Evolutionary conservation across 2,797 vertebrate species (phyloP).

Genomic region (Masticophis lateralis): DNA sequence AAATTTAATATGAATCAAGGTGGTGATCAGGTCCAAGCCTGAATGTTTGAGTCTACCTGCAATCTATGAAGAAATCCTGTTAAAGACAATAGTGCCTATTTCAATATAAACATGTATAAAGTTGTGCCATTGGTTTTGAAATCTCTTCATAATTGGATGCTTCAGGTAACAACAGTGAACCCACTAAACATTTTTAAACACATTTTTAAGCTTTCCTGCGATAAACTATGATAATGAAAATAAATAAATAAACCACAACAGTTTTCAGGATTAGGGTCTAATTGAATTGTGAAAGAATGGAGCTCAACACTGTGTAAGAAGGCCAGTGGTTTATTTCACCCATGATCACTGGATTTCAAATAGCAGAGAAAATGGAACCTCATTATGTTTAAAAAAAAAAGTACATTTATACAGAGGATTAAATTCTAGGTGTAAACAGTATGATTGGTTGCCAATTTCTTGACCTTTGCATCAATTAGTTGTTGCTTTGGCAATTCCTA

Average conservation of each 20-base stretch:
- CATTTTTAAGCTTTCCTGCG: background rate
- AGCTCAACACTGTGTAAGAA: background rate
- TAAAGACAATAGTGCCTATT: background rate
- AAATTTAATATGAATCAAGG: background rate
- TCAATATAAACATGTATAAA: background rate
- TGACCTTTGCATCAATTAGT: background rate
- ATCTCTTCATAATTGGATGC: background rate
- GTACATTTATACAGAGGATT: background rate
- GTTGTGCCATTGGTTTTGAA: background rate
- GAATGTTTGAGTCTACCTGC: background rate
- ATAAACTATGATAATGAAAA: background rate
- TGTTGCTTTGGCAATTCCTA: background rate
- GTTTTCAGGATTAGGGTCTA: background rate
- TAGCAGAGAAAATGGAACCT: background rate
- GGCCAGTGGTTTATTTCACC: background rate
- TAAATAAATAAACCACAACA: background rate
- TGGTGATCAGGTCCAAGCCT: background rate
- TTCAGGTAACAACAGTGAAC: background rate
- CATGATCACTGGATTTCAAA: background rate
- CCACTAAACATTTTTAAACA: background rate
- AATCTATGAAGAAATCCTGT: background rate
- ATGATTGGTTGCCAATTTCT: background rate
- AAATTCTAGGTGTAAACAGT: background rate
- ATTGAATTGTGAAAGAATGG: background rate
- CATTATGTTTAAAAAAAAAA: background rate